Evolutionary conservation across 2,113 vertebrate species (phyloP), one percentile per base, ranked within the genome.

Genomic region (Cricetomys ansorgei): DNA sequence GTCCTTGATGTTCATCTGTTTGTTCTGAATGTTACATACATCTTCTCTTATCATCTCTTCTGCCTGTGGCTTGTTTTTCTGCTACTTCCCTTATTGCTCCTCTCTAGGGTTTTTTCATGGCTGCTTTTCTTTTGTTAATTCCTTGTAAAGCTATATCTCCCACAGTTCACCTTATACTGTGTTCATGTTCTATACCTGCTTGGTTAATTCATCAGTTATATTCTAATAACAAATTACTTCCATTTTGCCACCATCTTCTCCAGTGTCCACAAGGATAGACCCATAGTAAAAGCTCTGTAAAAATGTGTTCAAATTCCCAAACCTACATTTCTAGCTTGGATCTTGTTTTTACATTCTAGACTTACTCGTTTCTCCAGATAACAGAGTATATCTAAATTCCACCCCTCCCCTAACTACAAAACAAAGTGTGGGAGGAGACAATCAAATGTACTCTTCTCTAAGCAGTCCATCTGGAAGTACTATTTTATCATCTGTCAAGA

Each of bases 321-420:
- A 76, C 53, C n/a, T 77, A 48, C 5, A 81, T 53, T 62, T 97
- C 65, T 76, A 84, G 87, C 53, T 70, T 88, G 81, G 45, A 80
- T 91, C 50, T 45, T 65, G 53, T 45, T 93, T 57, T 72, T 86
- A 11, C 69, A 45, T 59, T 86, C n/a, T 48, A 85, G 73, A 50
- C n/a, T 88, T 86, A n/a, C 1, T 50, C 29, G 25, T 45, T 9
- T 81, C 43, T 69, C 92, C 75, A 95, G 40, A 91, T 67, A 77
- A 85, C 19, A 92, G 37, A 48, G 40, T 72, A 70, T 11, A 3
- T 81, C 89, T 95, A 95, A 65, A 77, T 45, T 45, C 29, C 5
- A 73, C 25, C 88, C 4, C 65, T 65, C 23, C 88, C 53, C 43
- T 76, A 91, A 86, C 45, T 75, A 25, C 85, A 92, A 95, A 94